Conservation (phyloP, 2,797 vertebrate genomes). For the Ciconia nigra region DNA sequence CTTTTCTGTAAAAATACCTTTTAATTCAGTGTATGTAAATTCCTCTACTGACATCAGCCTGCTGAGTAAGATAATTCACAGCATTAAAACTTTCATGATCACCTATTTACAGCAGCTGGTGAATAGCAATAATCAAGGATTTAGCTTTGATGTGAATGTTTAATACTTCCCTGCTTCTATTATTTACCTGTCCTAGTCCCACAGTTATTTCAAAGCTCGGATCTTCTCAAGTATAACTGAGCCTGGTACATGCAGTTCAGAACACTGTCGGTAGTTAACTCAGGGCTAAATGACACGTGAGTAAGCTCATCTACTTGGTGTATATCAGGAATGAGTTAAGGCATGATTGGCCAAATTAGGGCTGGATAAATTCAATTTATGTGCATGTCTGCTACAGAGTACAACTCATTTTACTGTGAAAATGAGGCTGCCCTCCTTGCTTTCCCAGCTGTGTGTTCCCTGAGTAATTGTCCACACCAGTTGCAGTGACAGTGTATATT, state of each 20-base stretch:
- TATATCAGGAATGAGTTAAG: not conserved
- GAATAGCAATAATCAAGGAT: conserved; percentile 44
- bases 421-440: not conserved
- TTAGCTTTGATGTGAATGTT: conserved; percentile 34
- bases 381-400: not conserved
- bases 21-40: conserved; percentile 67
- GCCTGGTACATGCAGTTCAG: not conserved
- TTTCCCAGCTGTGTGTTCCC: not conserved
- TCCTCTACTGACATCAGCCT: conserved; percentile 45
- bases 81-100: conserved; percentile 57
- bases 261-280: not conserved
- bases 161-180: conserved; percentile 32
- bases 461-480: not conserved
- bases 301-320: not conserved
- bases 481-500: not conserved
- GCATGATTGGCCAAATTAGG: not conserved
- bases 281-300: not conserved
- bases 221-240: not conserved
- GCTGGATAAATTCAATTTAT: not conserved
- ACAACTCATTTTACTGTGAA: not conserved
- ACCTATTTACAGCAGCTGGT: conserved; percentile 49
- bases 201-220: not conserved
- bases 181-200: conserved; percentile 33
- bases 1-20: conserved; percentile 50
- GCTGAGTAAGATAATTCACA: conserved; percentile 70